Conservation (phyloP, 2,797 vertebrate genomes). For the Thaleichthys pacificus region DNA sequence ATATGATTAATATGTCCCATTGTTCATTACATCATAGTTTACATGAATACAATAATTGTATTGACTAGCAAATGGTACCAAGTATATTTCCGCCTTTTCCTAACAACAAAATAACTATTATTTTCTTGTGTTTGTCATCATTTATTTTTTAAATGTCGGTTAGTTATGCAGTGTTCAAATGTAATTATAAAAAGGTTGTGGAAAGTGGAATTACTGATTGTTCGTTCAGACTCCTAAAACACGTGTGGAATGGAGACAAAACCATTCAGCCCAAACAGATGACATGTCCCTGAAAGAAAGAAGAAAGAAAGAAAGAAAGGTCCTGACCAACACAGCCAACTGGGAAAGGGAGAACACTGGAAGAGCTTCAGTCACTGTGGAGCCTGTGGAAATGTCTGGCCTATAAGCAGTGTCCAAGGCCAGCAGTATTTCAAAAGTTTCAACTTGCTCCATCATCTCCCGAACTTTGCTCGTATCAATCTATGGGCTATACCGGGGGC, state of each 20-base stretch:
- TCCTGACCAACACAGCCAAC: slow-evolving; percentile 29
- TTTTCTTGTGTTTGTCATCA: too few relatives aligned
- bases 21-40: slow-evolving; percentile 1
- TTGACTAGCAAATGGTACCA: too few relatives aligned
- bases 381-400: neutral
- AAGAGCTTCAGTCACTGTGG: slow-evolving; percentile 17
- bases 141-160: too few relatives aligned
- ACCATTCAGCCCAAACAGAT: slow-evolving; percentile 6
- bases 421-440: slow-evolving; percentile 30
- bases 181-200: too few relatives aligned
- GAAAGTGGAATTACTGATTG: neutral
- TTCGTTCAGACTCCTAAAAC: slow-evolving; percentile 8
- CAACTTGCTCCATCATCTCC: slow-evolving; percentile 35
- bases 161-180: too few relatives aligned
- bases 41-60: neutral
- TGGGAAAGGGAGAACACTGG: slow-evolving; percentile 21
- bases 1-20: too few relatives aligned
- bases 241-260: neutral
- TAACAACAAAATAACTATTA: too few relatives aligned
- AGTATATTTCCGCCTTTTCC: too few relatives aligned
- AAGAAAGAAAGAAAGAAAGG: neutral
- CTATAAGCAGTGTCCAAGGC: slow-evolving; percentile 18
- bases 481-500: slow-evolving; percentile 40
- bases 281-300: neutral
- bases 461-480: slow-evolving; percentile 38